Conservation (phyloP, 2,113 vertebrate genomes). For the Zapornia atra region DNA sequence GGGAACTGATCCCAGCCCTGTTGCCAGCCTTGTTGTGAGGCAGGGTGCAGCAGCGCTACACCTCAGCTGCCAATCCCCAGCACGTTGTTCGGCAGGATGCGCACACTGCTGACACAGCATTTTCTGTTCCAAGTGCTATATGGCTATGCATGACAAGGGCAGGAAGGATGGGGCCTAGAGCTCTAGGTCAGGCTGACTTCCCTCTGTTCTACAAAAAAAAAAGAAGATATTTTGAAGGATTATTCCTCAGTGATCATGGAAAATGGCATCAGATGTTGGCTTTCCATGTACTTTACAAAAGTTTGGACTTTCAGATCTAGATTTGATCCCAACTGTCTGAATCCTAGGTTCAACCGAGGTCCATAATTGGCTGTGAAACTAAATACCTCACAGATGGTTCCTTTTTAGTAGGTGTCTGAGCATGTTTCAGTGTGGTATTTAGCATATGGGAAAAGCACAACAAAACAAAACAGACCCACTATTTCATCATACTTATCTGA, state of each 20-base stretch:
- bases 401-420: not conserved
- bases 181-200: not conserved
- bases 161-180: not conserved
- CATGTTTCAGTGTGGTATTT: not conserved
- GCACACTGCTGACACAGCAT: rapidly evolving
- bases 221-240: not conserved
- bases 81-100: not conserved
- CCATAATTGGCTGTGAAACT: not conserved
- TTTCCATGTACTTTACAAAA: not conserved
- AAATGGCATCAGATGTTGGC: not conserved
- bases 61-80: rapidly evolving
- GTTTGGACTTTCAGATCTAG: not conserved
- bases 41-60: not conserved
- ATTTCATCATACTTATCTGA: not conserved
- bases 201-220: not conserved
- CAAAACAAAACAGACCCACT: not conserved
- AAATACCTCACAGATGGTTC: not conserved
- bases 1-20: not conserved
- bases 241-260: not conserved
- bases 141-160: not conserved
- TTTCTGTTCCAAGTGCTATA: not conserved
- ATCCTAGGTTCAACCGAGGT: not conserved
- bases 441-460: not conserved
- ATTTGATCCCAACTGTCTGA: not conserved
- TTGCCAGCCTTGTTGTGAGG: rapidly evolving